phyloP scores from a whole-genome alignment of 2,113 vertebrate genomes.

The Acrocephalus kingi region DNA sequence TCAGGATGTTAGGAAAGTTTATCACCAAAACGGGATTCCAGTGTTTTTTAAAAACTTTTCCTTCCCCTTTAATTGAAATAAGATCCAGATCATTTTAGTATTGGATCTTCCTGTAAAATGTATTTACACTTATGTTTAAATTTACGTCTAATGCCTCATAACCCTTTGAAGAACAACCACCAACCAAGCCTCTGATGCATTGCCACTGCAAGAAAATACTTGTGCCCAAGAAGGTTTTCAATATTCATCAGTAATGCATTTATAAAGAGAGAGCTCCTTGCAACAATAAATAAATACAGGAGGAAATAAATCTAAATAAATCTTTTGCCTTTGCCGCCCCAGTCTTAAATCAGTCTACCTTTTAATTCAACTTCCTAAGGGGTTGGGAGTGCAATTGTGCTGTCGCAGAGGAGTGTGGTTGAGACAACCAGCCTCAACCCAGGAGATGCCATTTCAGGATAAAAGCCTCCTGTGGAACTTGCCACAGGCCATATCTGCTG shows the following conservation, averaged over 20 bases:
- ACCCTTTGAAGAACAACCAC: constrained; percentile 38
- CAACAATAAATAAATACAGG: constrained; percentile 46
- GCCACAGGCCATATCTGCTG: background rate
- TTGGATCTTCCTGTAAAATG: constrained; percentile 9
- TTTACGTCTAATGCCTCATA: background rate
- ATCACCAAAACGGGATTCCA: background rate
- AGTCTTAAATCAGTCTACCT: background rate
- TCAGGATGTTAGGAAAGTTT: background rate
- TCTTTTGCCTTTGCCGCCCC: background rate
- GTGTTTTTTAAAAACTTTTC: background rate
- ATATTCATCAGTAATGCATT: constrained; percentile 34
- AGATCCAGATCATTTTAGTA: constrained; percentile 9
- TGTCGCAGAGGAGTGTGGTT: background rate
- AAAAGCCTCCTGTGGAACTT: background rate
- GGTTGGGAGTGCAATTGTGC: background rate
- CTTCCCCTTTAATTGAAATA: constrained; percentile 29
- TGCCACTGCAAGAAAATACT: constrained; percentile 52
- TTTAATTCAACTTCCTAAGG: background rate
- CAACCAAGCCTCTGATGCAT: background rate
- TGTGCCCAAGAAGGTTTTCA: constrained; percentile 25
- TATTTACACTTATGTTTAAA: constrained; percentile 41
- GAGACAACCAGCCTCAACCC: background rate
- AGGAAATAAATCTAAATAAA: constrained; percentile 23
- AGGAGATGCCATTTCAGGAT: background rate
- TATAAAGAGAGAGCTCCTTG: background rate